Conservation (phyloP, 2,797 vertebrate species). For the Sebastes hopkinsi region DNA sequence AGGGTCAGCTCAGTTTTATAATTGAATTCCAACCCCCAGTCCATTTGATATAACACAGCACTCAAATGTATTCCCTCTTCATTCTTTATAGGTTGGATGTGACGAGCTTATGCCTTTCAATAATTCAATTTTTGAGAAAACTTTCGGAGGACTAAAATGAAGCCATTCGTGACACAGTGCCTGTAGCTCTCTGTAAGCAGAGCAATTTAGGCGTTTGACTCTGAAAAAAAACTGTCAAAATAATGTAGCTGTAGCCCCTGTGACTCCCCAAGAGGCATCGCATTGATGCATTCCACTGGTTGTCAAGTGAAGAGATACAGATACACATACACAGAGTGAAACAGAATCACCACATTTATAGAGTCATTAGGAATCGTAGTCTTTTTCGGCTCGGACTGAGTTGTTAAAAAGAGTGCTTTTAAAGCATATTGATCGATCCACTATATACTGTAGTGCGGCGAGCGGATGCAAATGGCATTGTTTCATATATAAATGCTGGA, state of each 20-base stretch:
- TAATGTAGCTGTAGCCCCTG: slow-evolving; percentile 1
- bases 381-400: not conserved
- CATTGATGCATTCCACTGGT: not conserved
- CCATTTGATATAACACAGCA: not conserved
- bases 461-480: not conserved
- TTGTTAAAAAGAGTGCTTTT: not conserved
- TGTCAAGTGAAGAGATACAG: slow-evolving; percentile 13
- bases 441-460: not conserved
- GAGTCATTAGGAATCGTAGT: not conserved
- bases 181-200: slow-evolving; percentile 19
- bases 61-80: slow-evolving; percentile 20
- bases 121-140: slow-evolving; percentile 35
- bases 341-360: not conserved
- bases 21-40: slow-evolving; percentile 25
- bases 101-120: slow-evolving; percentile 29
- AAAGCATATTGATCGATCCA: not conserved
- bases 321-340: not conserved
- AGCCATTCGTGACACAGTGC: slow-evolving; percentile 32
- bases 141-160: slow-evolving; percentile 39
- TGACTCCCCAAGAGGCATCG: slow-evolving; percentile 2
- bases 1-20: slow-evolving; percentile 6
- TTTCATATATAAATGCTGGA: not conserved
- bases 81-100: slow-evolving; percentile 15
- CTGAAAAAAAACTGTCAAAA: slow-evolving; percentile 1
- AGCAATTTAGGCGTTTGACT: slow-evolving; percentile 41